Conservation (phyloP, 2,888 invertebrate species). For the Nomada flava region DNA sequence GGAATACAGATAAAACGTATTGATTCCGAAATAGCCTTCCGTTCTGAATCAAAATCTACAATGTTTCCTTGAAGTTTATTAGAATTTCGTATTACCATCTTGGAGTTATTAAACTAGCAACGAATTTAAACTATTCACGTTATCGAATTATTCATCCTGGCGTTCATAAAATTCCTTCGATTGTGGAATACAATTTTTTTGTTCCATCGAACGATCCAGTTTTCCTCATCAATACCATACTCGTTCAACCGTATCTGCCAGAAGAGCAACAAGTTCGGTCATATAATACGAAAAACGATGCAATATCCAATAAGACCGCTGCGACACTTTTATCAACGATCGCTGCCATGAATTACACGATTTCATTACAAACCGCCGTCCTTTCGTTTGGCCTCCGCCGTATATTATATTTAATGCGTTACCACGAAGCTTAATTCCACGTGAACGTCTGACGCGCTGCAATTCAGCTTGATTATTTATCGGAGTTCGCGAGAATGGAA, state of each 20-base stretch:
- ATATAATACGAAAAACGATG: background rate
- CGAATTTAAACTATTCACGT: background rate
- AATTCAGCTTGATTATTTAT: constrained; percentile 31
- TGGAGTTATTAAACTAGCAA: background rate
- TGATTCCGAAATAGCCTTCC: no score
- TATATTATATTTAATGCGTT: constrained; percentile 18
- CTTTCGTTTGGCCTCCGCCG: background rate
- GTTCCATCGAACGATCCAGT: no score
- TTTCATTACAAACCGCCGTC: background rate
- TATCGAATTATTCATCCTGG: background rate
- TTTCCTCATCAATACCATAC: background rate
- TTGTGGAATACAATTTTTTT: background rate
- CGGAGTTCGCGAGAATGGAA: background rate
- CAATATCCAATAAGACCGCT: background rate
- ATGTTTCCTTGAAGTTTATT: background rate
- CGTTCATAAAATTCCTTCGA: background rate
- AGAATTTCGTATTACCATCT: background rate
- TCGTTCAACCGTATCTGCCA: background rate
- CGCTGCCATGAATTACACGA: constrained; percentile 3
- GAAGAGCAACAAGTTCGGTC: constrained; percentile 1
- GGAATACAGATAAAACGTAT: no score
- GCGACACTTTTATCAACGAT: background rate
- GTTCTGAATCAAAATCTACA: no score
- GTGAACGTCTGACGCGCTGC: background rate
- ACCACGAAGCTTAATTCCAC: constrained; percentile 20